Conservation (phyloP, 2,888 invertebrate genomes). For the Coenonympha glycerion region DNA sequence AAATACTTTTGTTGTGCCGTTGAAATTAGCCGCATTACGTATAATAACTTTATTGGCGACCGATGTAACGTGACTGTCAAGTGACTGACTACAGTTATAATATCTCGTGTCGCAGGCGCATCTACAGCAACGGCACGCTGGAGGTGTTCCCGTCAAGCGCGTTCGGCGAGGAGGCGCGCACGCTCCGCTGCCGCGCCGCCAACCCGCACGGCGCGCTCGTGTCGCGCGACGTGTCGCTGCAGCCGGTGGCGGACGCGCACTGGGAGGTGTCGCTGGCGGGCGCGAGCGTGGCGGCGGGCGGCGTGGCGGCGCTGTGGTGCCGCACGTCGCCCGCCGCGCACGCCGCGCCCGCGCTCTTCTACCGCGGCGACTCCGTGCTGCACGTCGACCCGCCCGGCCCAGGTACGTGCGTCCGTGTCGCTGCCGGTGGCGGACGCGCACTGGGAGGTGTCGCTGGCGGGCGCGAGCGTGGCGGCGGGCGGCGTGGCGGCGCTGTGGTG, state of each 20-base stretch:
- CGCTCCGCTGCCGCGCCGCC: slow-evolving; percentile 81
- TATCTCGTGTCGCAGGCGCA: no score
- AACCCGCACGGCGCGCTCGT: slow-evolving; percentile 85
- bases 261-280: slow-evolving; percentile 43
- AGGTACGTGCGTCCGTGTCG: slow-evolving; percentile 78
- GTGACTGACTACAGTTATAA: no score
- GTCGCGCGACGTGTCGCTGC: slow-evolving; percentile 84
- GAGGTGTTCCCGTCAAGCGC: slow-evolving; percentile 41
- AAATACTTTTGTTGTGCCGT: no score
- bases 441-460: slow-evolving; percentile 42
- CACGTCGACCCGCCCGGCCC: slow-evolving; percentile 73
- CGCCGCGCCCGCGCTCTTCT: slow-evolving; percentile 43
- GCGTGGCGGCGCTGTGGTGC: slow-evolving; percentile 50
- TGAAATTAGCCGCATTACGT: no score
- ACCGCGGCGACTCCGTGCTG: slow-evolving; percentile 43
- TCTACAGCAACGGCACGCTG: slow-evolving; percentile 53
- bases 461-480: slow-evolving; percentile 38
- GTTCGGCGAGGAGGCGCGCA: slow-evolving; percentile 25
- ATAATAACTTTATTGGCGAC: no score
- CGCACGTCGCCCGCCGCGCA: slow-evolving; percentile 26
- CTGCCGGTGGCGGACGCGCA: slow-evolving; percentile 68
- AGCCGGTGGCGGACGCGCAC: slow-evolving; percentile 57
- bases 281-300: slow-evolving; percentile 40
- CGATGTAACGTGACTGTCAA: no score
- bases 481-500: slow-evolving; percentile 52